Conservation (phyloP, 2,888 invertebrate genomes). For the Eurytoma adleriae region DNA sequence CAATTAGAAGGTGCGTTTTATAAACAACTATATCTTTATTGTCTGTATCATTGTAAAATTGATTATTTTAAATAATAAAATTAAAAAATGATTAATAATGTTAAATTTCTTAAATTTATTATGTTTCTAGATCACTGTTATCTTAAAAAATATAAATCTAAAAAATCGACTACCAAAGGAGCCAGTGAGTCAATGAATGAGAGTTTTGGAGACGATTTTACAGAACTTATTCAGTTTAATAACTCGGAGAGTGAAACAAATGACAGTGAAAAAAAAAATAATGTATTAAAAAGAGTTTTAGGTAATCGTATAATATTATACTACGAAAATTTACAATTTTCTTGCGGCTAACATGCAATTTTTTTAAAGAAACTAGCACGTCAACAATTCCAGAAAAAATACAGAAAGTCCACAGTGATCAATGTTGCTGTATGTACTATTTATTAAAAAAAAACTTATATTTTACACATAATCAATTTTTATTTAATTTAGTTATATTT, state of each 20-base stretch:
- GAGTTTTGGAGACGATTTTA: background rate
- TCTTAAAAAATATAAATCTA: too few species aligned
- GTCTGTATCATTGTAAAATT: too few species aligned
- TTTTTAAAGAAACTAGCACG: slow-evolving; percentile 9
- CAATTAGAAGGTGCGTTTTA: background rate
- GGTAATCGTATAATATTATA: slow-evolving; percentile 8
- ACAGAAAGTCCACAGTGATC: slow-evolving; percentile 26
- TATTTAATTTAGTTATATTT: slow-evolving; percentile 5
- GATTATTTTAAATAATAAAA: background rate
- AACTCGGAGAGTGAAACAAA: background rate
- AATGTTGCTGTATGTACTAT: slow-evolving; percentile 42
- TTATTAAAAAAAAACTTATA: background rate
- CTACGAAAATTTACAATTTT: background rate
- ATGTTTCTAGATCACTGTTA: background rate
- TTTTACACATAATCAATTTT: background rate
- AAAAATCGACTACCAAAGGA: too few species aligned
- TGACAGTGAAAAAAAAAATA: background rate
- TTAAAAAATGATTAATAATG: background rate
- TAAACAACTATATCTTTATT: background rate
- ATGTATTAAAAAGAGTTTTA: background rate
- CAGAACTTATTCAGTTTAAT: background rate
- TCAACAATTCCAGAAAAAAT: background rate
- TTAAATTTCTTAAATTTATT: too few species aligned
- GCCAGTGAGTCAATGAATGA: too few species aligned
- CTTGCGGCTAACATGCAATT: background rate